Evolutionary conservation across 2,113 vertebrate genomes (phyloP).

Genomic region (Tautogolabrus adspersus): DNA sequence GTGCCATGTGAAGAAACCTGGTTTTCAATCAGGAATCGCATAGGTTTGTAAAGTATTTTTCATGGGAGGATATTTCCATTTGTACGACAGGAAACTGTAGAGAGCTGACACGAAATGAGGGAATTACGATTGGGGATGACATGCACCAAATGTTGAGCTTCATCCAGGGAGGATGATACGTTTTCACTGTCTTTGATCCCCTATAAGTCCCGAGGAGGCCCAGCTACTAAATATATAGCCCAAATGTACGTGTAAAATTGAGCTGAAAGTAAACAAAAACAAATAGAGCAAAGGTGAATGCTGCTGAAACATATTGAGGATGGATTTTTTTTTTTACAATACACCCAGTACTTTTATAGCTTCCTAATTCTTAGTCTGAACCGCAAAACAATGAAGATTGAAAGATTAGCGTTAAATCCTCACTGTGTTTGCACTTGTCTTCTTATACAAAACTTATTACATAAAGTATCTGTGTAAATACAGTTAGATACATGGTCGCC

Average conservation of each 20-base stretch:
- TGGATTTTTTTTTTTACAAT: neutral
- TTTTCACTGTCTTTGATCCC: neutral
- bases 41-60: neutral
- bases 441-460: constrained; percentile 10
- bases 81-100: neutral
- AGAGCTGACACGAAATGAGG: neutral
- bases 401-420: neutral
- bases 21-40: neutral
- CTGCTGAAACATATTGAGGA: constrained; percentile 20
- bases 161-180: neutral
- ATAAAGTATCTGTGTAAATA: constrained; percentile 34
- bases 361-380: neutral
- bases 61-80: neutral
- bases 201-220: neutral
- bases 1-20: neutral
- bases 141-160: neutral
- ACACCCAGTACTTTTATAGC: too few relatives aligned
- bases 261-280: constrained; percentile 25
- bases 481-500: neutral
- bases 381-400: neutral
- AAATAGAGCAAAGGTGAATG: neutral
- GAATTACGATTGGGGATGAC: neutral
- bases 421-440: neutral
- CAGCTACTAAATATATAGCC: neutral
- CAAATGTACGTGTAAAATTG: neutral